These are phyloP conservation scores for Sisyra nigra DNA, from an alignment of 2,888 invertebrate species.

Conservation along the genomic window DNA sequence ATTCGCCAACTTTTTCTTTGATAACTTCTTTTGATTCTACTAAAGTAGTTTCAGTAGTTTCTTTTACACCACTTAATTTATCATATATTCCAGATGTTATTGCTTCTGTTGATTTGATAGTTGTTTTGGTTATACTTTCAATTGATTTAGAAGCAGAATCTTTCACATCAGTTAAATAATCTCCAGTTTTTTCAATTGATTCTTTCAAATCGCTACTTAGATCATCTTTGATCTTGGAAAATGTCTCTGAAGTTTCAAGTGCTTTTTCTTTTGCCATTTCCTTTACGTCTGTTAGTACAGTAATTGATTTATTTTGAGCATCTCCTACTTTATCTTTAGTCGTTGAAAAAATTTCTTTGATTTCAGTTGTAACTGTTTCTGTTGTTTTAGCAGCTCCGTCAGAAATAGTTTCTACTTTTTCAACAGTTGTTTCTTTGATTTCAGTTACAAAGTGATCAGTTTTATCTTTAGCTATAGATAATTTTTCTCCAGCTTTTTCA, in stretches of 20 bases:
- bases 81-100: too few species aligned
- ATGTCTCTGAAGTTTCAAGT: slow-evolving; percentile 9
- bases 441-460: slow-evolving; percentile 4
- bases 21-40: slow-evolving; percentile 3
- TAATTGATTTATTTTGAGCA: slow-evolving; percentile 7
- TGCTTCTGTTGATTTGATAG: too few species aligned
- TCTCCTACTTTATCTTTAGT: background rate
- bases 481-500: slow-evolving; percentile 6
- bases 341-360: slow-evolving; percentile 4
- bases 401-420: slow-evolving; percentile 1
- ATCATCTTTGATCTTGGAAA: slow-evolving; percentile 5
- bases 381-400: background rate
- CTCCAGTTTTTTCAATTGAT: slow-evolving; percentile 5
- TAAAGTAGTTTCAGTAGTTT: background rate
- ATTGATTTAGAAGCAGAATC: slow-evolving; percentile 5
- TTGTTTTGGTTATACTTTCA: slow-evolving; percentile 7
- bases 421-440: slow-evolving; percentile 5
- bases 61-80: background rate
- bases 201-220: background rate
- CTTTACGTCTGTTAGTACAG: slow-evolving; percentile 11
- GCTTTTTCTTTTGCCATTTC: slow-evolving; percentile 9
- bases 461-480: slow-evolving; percentile 5
- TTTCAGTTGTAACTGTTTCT: slow-evolving; percentile 4
- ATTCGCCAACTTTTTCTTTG: background rate
- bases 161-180: slow-evolving; percentile 2